phyloP scores from a whole-genome alignment of 2,888 invertebrate genomes.

The Noctuana brunneofusca region DNA sequence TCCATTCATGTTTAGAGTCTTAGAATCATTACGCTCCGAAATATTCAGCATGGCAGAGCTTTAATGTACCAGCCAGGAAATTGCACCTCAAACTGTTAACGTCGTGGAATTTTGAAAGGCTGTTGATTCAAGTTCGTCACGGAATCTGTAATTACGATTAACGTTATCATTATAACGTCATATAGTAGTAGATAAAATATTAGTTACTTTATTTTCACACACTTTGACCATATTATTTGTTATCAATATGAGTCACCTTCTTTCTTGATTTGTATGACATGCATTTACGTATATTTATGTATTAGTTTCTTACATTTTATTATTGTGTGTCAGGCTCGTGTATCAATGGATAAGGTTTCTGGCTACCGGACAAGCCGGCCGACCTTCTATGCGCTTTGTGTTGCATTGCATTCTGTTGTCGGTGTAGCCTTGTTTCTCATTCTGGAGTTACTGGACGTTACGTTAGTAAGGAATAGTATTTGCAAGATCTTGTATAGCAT shows the following conservation, averaged over 20 bases:
- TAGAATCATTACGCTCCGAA: constrained; percentile 6
- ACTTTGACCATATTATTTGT: no score
- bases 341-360: constrained; percentile 32
- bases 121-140: neutral
- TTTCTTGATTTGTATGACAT: neutral
- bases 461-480: constrained; percentile 9
- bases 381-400: constrained; percentile 45
- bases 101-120: constrained; percentile 2
- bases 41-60: constrained; percentile 11
- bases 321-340: constrained; percentile 9
- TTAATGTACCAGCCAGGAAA: constrained; percentile 10
- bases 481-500: no score
- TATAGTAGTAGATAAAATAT: no score
- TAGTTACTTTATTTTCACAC: no score
- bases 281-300: neutral
- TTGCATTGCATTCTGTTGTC: constrained; percentile 42
- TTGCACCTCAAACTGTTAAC: constrained; percentile 13
- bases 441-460: constrained; percentile 17
- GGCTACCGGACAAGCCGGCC: constrained; percentile 33
- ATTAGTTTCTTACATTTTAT: neutral
- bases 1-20: constrained; percentile 14
- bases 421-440: constrained; percentile 41
- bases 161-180: no score
- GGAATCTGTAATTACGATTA: neutral
- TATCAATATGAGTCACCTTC: no score